Percentiles rank a stretch among this genome's conserved stretches.
These are phyloP conservation scores for Tipula unca DNA, from an alignment of 2,888 invertebrate species.

Conservation along the genomic window DNA sequence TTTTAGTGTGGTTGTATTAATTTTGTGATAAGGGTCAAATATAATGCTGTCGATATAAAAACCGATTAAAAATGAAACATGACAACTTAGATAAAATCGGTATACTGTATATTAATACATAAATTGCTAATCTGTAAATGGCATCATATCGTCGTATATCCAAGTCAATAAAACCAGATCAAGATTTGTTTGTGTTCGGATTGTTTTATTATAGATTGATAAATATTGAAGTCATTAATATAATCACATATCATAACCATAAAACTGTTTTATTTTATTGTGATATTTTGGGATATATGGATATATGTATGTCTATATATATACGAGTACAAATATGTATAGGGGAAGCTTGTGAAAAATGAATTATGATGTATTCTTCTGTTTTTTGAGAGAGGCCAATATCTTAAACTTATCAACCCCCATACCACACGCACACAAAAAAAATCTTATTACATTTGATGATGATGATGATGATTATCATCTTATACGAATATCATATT, in stretches of 20 bases:
- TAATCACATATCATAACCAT: constrained; percentile 14
- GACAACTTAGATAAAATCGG: background rate
- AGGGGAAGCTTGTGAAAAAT: background rate
- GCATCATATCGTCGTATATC: background rate
- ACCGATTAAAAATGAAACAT: background rate
- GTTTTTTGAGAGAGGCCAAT: background rate
- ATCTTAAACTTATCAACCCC: background rate
- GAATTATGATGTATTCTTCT: background rate
- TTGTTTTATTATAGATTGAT: background rate
- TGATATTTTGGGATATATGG: too few relatives aligned
- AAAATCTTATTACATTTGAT: background rate
- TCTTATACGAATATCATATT: background rate
- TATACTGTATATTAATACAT: background rate
- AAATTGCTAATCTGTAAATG: background rate
- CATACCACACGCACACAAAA: background rate
- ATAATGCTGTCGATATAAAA: background rate
- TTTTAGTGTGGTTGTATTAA: background rate
- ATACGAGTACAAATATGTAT: background rate
- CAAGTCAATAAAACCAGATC: background rate
- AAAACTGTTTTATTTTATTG: background rate
- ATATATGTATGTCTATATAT: too few relatives aligned
- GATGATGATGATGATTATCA: background rate
- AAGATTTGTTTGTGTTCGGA: background rate
- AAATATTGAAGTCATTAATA: background rate
- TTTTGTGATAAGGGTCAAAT: background rate